These are phyloP conservation scores for Phoeniculus purpureus DNA, from an alignment of 2,797 vertebrate species.

Conservation along the genomic window DNA sequence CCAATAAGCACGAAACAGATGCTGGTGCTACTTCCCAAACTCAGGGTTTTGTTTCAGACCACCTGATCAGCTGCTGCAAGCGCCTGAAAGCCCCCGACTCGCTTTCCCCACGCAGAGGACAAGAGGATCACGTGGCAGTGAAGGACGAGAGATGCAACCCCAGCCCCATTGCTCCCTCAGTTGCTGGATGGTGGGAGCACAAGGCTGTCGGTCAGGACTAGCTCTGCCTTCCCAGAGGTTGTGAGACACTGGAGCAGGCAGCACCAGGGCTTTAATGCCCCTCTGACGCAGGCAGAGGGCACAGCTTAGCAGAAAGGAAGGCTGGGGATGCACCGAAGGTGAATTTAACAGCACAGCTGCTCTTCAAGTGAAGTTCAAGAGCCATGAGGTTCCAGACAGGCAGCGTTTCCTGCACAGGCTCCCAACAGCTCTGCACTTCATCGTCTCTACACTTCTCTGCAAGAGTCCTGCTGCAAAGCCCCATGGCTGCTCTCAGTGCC, in stretches of 20 bases:
- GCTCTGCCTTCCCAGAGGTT: not conserved
- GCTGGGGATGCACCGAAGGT: not conserved
- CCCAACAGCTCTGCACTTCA: not conserved
- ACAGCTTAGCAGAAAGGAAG: not conserved
- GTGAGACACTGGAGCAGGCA: not conserved
- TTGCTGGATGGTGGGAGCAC: not conserved
- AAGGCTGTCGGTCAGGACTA: not conserved
- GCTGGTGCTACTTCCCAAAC: not conserved
- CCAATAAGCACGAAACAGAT: not conserved
- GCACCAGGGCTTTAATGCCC: not conserved
- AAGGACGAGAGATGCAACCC: not conserved
- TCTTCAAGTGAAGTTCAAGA: not conserved
- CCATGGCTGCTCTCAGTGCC: not conserved
- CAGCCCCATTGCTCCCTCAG: not conserved
- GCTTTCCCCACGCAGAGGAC: not conserved
- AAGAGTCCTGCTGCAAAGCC: not conserved
- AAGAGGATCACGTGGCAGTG: not conserved
- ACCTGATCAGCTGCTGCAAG: not conserved
- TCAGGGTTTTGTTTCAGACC: not conserved
- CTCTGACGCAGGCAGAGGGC: not conserved
- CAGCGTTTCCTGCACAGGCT: fast-evolving
- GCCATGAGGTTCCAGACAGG: not conserved
- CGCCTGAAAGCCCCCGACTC: not conserved
- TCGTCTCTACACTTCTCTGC: not conserved
- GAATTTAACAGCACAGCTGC: not conserved